A percentile compares a stretch with the other conserved stretches of the same genome.
These are phyloP conservation scores for Drosophila bunnanda DNA, from an alignment of 2,888 invertebrate species.

Conservation along the genomic window DNA sequence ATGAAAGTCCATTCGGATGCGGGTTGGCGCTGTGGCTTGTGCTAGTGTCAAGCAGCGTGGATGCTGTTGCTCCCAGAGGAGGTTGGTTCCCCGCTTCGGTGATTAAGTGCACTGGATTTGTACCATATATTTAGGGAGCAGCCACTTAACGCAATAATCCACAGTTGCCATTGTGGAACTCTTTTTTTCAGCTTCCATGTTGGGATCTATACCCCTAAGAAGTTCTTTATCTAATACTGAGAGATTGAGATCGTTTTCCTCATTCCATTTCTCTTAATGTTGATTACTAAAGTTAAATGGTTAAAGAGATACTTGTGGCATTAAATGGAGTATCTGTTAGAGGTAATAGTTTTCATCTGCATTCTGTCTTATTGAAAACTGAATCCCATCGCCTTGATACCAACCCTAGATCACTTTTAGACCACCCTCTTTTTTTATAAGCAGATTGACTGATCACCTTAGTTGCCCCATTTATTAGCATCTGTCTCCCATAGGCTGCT, in stretches of 20 bases:
- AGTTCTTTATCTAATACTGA: neutral
- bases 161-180: conserved; percentile 3
- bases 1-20: conserved; percentile 47
- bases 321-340: neutral
- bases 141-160: conserved; percentile 37
- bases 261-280: neutral
- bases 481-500: conserved; percentile 23
- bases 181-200: neutral
- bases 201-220: neutral
- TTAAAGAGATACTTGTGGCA: neutral
- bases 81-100: conserved; percentile 14
- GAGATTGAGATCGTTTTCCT: neutral
- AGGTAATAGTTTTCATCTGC: neutral
- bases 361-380: neutral
- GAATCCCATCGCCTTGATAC: neutral
- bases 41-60: conserved; percentile 63
- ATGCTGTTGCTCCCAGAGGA: conserved; percentile 16
- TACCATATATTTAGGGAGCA: conserved; percentile 9
- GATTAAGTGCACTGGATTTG: conserved; percentile 42
- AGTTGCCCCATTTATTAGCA: conserved; percentile 17
- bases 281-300: neutral
- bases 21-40: conserved; percentile 52
- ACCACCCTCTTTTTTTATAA: neutral
- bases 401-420: neutral
- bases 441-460: conserved; percentile 20